Conservation (phyloP, 2,888 invertebrate genomes). For the Agrilus cyanescens region DNA sequence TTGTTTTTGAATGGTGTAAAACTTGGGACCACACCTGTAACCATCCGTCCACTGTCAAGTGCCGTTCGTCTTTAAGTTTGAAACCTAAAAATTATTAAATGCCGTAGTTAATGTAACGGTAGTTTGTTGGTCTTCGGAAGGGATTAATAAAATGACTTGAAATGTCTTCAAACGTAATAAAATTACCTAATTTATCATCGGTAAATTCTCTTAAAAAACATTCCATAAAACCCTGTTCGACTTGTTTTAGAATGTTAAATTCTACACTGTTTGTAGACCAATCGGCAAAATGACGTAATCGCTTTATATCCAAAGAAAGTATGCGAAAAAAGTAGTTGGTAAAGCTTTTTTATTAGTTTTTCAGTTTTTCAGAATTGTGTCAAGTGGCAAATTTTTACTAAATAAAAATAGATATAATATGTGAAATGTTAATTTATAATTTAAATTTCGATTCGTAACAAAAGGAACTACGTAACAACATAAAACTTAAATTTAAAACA, state of each 20-base stretch:
- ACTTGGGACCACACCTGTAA: slow-evolving; percentile 55
- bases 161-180: slow-evolving; percentile 3
- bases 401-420: no score
- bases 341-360: neutral
- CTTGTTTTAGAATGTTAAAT: slow-evolving; percentile 58
- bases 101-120: neutral
- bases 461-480: no score
- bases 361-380: no score
- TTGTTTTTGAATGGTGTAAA: slow-evolving; percentile 38
- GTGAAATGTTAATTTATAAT: no score
- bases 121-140: no score
- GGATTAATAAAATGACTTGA: slow-evolving; percentile 1
- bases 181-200: slow-evolving; percentile 40
- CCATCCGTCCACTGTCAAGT: slow-evolving; percentile 57
- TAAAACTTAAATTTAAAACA: no score
- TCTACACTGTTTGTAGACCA: slow-evolving; percentile 64
- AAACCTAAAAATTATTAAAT: slow-evolving; percentile 25
- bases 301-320: slow-evolving; percentile 33
- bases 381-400: no score
- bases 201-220: slow-evolving; percentile 51
- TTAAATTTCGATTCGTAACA: no score
- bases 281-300: slow-evolving; percentile 61
- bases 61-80: slow-evolving; percentile 32
- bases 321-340: slow-evolving; percentile 18
- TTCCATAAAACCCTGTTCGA: slow-evolving; percentile 58